These are phyloP conservation scores for Corythoichthys intestinalis DNA, from an alignment of 2,113 vertebrate species.

Conservation along the genomic window DNA sequence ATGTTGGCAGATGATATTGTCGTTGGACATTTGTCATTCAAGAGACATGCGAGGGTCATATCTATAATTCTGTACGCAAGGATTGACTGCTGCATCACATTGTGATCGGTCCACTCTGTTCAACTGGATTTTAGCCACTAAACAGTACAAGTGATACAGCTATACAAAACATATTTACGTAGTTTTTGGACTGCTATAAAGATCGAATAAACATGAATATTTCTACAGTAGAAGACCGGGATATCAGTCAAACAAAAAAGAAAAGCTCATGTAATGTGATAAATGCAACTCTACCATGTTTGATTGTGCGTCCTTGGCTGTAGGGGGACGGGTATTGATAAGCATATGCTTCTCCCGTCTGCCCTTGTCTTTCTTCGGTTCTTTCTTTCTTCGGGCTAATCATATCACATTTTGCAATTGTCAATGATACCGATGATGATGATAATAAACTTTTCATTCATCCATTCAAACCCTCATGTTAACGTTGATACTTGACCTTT, in stretches of 20 bases:
- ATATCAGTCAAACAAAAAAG: not conserved
- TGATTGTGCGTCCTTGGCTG: too few relatives aligned
- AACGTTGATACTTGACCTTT: too few relatives aligned
- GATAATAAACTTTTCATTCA: too few relatives aligned
- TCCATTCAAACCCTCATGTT: too few relatives aligned
- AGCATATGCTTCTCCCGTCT: too few relatives aligned
- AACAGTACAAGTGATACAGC: not conserved
- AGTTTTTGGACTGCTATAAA: not conserved
- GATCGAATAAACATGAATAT: not conserved
- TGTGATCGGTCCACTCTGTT: not conserved
- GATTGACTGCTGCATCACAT: slow-evolving; percentile 21
- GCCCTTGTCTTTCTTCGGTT: too few relatives aligned
- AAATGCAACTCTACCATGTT: too few relatives aligned
- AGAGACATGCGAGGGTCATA: slow-evolving; percentile 45
- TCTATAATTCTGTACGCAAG: slow-evolving; percentile 20
- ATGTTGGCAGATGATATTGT: slow-evolving; percentile 59
- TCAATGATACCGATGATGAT: too few relatives aligned
- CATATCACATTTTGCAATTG: too few relatives aligned
- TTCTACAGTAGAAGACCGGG: not conserved
- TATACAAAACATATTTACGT: not conserved
- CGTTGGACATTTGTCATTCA: slow-evolving; percentile 64
- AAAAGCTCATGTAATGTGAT: too few relatives aligned
- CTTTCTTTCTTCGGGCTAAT: too few relatives aligned
- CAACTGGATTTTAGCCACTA: not conserved
- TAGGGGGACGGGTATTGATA: too few relatives aligned